Evolutionary conservation across 2,113 vertebrate genomes (phyloP), one percentile per base, ranked within the genome.

Genomic region (Anas platyrhynchos): DNA sequence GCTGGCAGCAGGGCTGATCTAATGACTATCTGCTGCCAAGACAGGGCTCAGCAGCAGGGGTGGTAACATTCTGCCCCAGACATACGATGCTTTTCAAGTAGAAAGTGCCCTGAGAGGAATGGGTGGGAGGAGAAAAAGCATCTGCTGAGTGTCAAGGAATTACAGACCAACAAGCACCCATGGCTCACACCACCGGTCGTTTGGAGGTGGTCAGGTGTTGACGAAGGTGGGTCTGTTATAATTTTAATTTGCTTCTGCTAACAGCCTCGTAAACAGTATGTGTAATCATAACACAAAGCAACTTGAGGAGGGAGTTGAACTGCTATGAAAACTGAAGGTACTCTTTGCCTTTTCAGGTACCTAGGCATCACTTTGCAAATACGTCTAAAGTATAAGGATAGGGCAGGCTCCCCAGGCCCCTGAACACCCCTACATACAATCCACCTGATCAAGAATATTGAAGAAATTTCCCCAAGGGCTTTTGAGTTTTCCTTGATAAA

Each of bases 161-260:
- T 88, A 36, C 50, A 59, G 46, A 34, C 85, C 72, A 77, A 71
- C 27, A 29, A 54, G 31, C n/a, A 69, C 10, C 27, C 13, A 36
- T 23, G 50, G 78, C 59, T 94, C 71, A 26, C 4, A 3, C 50
- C 72, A 54, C 36, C 1, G 0, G 11, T 29, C 94, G 16, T 67
- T 59, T 89, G 63, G 55, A 46, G 63, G 50, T 73, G 54, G 58
- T 50, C 81, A 91, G 71, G 54, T 76, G 38, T 34, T 87, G 66
- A 8, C 46, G 58, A 73, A 85, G 29, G 44, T 88, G 50, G 11
- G 25, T 63, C 55, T 85, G 2, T 56, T 43, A 38, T 18, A 73
- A 38, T 32, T 66, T 88, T 29, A 58, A 85, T 85, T 87, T 85
- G 55, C n/a, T 84, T 79, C 92, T 85, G 58, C 50, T 80, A 89